phyloP scores from a whole-genome alignment of 2,113 vertebrate genomes.

The Hemicordylus capensis region DNA sequence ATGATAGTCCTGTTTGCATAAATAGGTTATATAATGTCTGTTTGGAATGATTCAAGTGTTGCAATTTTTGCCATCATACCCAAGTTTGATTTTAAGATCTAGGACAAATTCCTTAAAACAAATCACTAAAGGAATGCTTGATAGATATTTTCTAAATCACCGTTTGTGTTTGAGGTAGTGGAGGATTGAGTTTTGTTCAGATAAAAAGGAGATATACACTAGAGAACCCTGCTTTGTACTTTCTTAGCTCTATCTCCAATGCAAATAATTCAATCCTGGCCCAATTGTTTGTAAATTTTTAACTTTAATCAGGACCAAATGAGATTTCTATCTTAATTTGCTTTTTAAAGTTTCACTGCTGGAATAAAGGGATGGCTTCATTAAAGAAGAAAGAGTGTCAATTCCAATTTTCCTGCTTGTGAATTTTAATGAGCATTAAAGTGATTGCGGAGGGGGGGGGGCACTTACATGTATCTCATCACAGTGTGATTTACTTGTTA shows the following conservation, averaged over 20 bases:
- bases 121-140: background rate
- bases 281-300: constrained; percentile 33
- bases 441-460: background rate
- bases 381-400: background rate
- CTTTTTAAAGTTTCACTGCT: constrained; percentile 17
- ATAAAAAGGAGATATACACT: constrained; percentile 7
- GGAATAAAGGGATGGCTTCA: constrained; percentile 16
- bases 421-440: constrained; percentile 6
- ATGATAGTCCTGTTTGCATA: background rate
- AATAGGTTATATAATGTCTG: background rate
- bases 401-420: constrained; percentile 12
- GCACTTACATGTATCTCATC: background rate
- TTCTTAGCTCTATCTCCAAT: constrained; percentile 23
- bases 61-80: background rate
- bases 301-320: constrained; percentile 31
- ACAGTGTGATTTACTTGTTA: background rate
- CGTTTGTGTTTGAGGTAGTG: background rate
- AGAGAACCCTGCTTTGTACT: background rate
- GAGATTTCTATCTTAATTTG: constrained; percentile 27
- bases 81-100: background rate
- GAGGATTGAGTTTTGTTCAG: background rate
- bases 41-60: background rate
- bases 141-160: background rate
- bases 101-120: background rate
- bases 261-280: constrained; percentile 21